Evolutionary conservation across 2,888 invertebrate species (phyloP), one percentile per base, ranked within the genome.

Genomic region (Cataglyphis cursor): DNA sequence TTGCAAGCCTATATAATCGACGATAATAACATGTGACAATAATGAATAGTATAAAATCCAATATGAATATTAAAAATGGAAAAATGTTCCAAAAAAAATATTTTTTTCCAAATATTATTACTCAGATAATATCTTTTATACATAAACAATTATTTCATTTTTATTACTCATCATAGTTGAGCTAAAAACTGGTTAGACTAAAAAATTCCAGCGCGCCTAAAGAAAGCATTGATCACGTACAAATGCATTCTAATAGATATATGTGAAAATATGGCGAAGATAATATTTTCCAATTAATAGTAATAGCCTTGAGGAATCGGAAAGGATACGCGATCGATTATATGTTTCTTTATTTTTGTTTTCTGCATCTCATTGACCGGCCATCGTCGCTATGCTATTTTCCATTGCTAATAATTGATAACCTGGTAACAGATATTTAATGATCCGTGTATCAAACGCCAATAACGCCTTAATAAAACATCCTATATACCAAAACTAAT

Each of bases 231-330:
- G 5, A 51, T 21, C 4, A 3, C 6, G 10, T 72, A n/a, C 70
- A 24, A 24, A 5, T 9, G 12, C 3, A 21, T 18, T 1, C n/a
- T 57, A 28, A 28, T 76, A 65, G 15, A 28, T n/a, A 21, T 18
- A 24, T 38, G 5, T 44, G 15, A 70, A 80, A 80, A 68, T 57
- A 61, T 73, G 44, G 10, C 18, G 21, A 15, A 0, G 5, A 21
- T 31, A 80, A 70, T 41, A 80, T 59, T 35, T n/a, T 35, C 31
- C 28, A 80, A 80, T 80, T 35, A 61, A 4, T 31, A 41, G 24
- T 18, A 18, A 28, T 18, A 18, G 44, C n/a, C 41, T 51, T 21
- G 35, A 57, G 41, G 10, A 28, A 70, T n/a, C 31, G 21, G 18
- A 72, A 57, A 18, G 57, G 9, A 38, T 18, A 24, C 0, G 54